Evolutionary conservation across 2,888 invertebrate species (phyloP).

Genomic region (Cremastobaeus sp.): DNA sequence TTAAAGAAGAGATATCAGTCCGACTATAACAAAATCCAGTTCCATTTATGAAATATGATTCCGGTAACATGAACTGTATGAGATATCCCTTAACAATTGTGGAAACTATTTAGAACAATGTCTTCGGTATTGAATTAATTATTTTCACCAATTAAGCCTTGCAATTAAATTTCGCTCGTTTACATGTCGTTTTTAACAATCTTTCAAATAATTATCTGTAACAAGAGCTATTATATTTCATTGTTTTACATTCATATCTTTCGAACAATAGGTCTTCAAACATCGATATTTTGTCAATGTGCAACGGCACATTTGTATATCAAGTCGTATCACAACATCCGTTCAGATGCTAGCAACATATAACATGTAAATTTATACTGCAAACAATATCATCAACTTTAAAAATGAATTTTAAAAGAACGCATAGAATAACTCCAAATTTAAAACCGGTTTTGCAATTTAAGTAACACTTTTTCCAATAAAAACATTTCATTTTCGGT

Average conservation of each 20-base stretch:
- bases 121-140: not conserved
- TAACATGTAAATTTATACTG: conserved; percentile 65
- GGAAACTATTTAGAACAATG: no score
- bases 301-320: conserved; percentile 28
- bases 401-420: no score
- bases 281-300: conserved; percentile 47
- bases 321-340: conserved; percentile 24
- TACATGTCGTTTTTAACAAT: no score
- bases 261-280: conserved; percentile 31
- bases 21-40: no score
- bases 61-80: no score
- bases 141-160: conserved; percentile 4
- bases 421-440: no score
- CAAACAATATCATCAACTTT: conserved; percentile 64
- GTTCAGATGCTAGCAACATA: conserved; percentile 65
- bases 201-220: conserved; percentile 40
- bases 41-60: no score
- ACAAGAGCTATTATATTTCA: conserved; percentile 39
- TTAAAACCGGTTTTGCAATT: no score
- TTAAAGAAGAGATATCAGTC: no score
- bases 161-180: conserved; percentile 4
- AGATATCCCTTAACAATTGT: no score
- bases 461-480: no score
- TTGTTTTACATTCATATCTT: conserved; percentile 19
- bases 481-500: no score